Percentiles rank a stretch among this genome's conserved stretches.
phyloP scores from a whole-genome alignment of 2,797 vertebrate genomes.

The Mormyrus proboscirostris region DNA sequence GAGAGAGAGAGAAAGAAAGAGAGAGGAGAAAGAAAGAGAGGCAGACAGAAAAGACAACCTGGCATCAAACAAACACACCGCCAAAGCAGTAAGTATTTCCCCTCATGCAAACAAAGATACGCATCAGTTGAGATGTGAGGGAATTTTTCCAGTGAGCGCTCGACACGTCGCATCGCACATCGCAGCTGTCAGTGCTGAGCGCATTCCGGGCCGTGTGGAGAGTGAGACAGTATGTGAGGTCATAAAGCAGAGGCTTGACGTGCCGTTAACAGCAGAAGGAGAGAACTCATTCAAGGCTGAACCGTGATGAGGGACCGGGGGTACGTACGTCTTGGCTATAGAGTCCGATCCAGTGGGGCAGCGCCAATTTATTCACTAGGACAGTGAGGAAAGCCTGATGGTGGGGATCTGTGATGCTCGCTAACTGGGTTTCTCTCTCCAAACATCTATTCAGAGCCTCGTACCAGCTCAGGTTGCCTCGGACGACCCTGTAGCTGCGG shows the following conservation, averaged over 20 bases:
- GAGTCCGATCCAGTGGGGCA: slow-evolving; percentile 84
- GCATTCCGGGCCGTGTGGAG: not conserved
- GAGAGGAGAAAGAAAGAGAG: not conserved
- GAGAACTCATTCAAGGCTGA: slow-evolving; percentile 17
- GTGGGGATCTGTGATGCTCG: slow-evolving; percentile 80
- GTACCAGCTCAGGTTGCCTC: slow-evolving; percentile 86
- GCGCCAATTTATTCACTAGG: slow-evolving; percentile 71
- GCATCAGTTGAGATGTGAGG: not conserved
- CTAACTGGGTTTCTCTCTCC: slow-evolving; percentile 67
- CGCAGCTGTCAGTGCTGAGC: not conserved
- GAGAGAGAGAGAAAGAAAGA: not conserved
- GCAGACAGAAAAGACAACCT: not conserved
- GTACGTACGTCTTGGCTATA: slow-evolving; percentile 75
- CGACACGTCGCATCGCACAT: not conserved
- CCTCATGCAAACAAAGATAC: not conserved
- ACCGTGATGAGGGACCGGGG: slow-evolving; percentile 10
- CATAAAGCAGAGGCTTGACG: not conserved
- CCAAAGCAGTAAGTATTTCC: not conserved
- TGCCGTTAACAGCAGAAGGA: slow-evolving; percentile 11
- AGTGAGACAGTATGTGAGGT: not conserved
- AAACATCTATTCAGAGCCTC: slow-evolving; percentile 70
- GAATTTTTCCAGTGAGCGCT: not conserved
- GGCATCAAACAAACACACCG: not conserved
- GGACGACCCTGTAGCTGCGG: slow-evolving; percentile 73
- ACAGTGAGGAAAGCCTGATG: slow-evolving; percentile 90